Percentiles rank a stretch among this genome's conserved stretches.
These are phyloP conservation scores for Allophyes oxyacanthae DNA, from an alignment of 2,888 invertebrate genomes.

Conservation along the genomic window DNA sequence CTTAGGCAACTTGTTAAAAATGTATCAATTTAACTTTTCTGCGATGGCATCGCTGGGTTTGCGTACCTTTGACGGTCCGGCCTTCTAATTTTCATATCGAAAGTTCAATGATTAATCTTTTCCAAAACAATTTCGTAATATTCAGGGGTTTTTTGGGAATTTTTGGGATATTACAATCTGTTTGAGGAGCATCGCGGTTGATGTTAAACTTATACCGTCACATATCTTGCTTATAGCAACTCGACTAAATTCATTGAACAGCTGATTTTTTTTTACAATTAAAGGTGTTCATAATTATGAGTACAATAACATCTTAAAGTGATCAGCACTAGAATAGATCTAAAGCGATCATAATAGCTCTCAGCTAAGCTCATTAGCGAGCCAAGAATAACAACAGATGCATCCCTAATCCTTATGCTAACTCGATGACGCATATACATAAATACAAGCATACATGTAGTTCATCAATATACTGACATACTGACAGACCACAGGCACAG, in stretches of 20 bases:
- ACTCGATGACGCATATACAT: neutral
- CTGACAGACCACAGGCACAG: constrained; percentile 12
- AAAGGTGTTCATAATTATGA: too few species aligned
- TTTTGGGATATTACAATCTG: constrained; percentile 27
- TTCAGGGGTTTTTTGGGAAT: constrained; percentile 36
- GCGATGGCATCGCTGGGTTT: constrained; percentile 62
- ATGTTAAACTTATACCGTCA: too few species aligned
- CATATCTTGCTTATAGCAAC: too few species aligned
- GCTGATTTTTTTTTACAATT: too few species aligned
- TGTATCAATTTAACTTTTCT: constrained; percentile 78
- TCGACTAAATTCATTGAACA: too few species aligned
- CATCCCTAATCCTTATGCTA: constrained; percentile 18
- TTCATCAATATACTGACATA: constrained; percentile 33
- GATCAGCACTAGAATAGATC: too few species aligned
- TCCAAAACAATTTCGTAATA: constrained; percentile 52
- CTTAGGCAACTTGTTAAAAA: constrained; percentile 72
- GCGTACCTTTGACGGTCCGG: constrained; percentile 67
- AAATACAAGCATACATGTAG: constrained; percentile 1
- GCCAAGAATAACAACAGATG: constrained; percentile 15
- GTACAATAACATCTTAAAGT: too few species aligned
- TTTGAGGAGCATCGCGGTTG: constrained; percentile 6
- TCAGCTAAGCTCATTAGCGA: constrained; percentile 18
- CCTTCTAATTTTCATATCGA: constrained; percentile 68
- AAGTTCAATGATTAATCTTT: constrained; percentile 67
- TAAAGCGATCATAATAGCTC: constrained; percentile 19